These are phyloP conservation scores for Thereva unica DNA, from an alignment of 2,888 invertebrate genomes.

Conservation along the genomic window DNA sequence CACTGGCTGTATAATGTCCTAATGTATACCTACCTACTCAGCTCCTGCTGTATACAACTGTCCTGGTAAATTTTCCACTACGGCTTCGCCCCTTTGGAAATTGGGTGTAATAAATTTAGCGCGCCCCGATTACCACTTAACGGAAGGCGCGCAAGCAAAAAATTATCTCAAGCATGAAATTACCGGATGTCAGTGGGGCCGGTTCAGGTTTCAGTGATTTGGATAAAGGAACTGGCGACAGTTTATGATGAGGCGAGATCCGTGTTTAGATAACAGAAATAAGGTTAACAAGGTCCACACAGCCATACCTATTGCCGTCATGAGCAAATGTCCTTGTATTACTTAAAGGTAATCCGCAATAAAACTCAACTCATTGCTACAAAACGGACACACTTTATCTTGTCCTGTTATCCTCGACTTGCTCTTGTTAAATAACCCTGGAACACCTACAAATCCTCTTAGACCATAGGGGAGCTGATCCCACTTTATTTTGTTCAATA, in stretches of 20 bases:
- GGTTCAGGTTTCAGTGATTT: constrained; percentile 29
- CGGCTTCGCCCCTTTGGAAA: no score
- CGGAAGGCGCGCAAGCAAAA: constrained; percentile 18
- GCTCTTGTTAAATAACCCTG: no score
- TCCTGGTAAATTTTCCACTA: no score
- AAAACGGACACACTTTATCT: no score
- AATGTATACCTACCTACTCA: no score
- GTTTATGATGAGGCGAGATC: not conserved
- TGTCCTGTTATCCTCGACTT: no score
- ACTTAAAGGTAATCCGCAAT: no score
- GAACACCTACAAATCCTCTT: no score
- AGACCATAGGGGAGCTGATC: not conserved
- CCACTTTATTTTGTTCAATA: constrained; percentile 6
- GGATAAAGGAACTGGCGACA: constrained; percentile 7
- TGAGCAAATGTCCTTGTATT: no score
- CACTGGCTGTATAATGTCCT: no score
- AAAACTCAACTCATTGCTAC: no score
- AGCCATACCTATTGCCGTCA: not conserved
- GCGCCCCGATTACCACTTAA: constrained; percentile 17
- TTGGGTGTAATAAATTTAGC: constrained; percentile 19
- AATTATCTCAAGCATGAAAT: constrained; percentile 34
- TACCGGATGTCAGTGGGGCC: constrained; percentile 21
- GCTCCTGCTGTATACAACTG: no score
- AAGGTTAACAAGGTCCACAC: constrained; percentile 14
- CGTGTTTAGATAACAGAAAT: constrained; percentile 23